Base-by-base conservation (phyloP, 1,140 invertebrate genomes). In the Cylas formicarius region DNA sequence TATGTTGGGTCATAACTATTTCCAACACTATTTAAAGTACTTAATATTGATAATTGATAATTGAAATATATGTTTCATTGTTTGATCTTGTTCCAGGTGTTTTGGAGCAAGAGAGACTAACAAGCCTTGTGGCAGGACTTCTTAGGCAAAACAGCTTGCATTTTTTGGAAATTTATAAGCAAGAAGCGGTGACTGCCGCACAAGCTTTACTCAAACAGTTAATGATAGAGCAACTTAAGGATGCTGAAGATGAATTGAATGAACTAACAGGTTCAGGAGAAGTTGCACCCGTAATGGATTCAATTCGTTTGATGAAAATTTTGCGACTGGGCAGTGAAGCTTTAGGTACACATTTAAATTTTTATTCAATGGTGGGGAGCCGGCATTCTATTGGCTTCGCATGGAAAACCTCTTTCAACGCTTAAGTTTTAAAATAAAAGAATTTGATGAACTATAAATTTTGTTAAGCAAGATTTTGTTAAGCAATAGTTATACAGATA, bases 141-240 rank as follows among this genome's bases (percentile, higher is more conserved):
- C 67, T 95, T 14, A 70, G 89, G 23, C 78, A 90, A 59, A 84
- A 88, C 57, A 81, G 88, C 65, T 86, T 87, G 62, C 77, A 84
- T 53, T 95, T 96, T 67, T 75, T 95, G 31, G 87, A 94, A 56
- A 78, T 78, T 14, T 93, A 90, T 56, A 84, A 86, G 69, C 82
- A 88, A 57, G 93, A 97, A 70, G 82, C 88, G 7, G 82, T 87
- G 44, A 89, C 87, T 27, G 84, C 90, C 13, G 80, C 95, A 18
- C 84, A 90, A 65, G 81, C 90, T 13, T 77, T 86, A 26, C 79
- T 94, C 5, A 96, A 96, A 70, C 90, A 93, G 70, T 79, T 82
- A 49, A 77, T 87, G 21, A 86, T 88, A 55, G 85, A 89, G 69
- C 79, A 83, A 21, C 67, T 88, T 36, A 77, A 80, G 56, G 75